Evolutionary conservation across 2,797 vertebrate genomes (phyloP).

Genomic region (Cheracebus regulus): DNA sequence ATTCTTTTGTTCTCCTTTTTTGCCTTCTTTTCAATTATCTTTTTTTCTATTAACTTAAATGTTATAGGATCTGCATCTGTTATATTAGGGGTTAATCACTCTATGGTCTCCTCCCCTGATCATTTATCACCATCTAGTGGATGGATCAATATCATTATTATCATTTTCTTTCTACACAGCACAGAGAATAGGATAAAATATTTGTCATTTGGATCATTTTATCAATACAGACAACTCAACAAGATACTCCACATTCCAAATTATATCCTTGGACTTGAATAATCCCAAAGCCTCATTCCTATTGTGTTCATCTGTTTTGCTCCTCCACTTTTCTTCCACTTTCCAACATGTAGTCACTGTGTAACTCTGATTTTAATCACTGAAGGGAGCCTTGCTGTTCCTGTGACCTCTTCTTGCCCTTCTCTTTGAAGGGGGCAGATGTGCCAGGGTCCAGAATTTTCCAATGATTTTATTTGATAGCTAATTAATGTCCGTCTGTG

Average conservation of each 20-base stretch:
- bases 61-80: not conserved
- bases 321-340: not conserved
- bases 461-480: conserved; percentile 79
- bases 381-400: not conserved
- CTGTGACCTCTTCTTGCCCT: conserved; percentile 53
- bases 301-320: not conserved
- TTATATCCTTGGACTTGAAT: conserved; percentile 3
- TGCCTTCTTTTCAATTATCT: not conserved
- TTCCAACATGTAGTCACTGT: not conserved
- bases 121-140: conserved; percentile 61
- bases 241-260: not conserved
- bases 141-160: not conserved
- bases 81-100: not conserved
- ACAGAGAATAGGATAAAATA: not conserved
- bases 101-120: not conserved
- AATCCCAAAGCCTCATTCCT: not conserved
- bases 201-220: not conserved
- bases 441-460: conserved; percentile 76
- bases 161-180: not conserved
- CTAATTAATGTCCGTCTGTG: conserved; percentile 82
- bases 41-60: not conserved
- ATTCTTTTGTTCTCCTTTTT: not conserved
- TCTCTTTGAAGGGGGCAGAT: conserved; percentile 66
- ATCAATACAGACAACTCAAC: not conserved
- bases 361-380: not conserved